Evolutionary conservation across 2,797 vertebrate species (phyloP).

Genomic region (Vipera ursinii): DNA sequence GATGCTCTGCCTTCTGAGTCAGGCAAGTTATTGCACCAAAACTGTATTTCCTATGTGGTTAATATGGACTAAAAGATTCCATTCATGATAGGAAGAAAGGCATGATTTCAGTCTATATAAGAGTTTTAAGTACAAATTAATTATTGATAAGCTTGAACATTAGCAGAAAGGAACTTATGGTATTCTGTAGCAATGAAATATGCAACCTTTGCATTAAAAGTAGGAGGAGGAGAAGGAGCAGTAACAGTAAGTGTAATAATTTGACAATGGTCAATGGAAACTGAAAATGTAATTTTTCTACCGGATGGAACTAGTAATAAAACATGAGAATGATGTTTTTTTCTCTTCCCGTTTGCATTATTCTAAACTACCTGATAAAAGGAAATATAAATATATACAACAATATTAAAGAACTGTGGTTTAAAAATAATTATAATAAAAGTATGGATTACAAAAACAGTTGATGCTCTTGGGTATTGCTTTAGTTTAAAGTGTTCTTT

Average conservation of each 20-base stretch:
- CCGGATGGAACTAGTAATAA: neutral
- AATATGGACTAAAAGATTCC: slow-evolving; percentile 63
- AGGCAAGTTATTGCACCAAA: slow-evolving; percentile 51
- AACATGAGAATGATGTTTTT: neutral
- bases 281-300: neutral
- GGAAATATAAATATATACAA: neutral
- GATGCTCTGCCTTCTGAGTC: slow-evolving; percentile 59
- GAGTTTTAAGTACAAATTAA: slow-evolving; percentile 50
- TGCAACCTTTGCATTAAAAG: slow-evolving; percentile 11
- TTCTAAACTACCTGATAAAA: neutral
- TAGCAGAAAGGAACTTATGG: slow-evolving; percentile 40
- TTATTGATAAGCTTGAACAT: slow-evolving; percentile 24
- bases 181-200: slow-evolving; percentile 33
- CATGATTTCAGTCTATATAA: slow-evolving; percentile 42
- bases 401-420: neutral
- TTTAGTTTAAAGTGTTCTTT: neutral
- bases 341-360: neutral
- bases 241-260: neutral
- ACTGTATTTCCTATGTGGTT: slow-evolving; percentile 62
- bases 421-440: neutral
- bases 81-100: slow-evolving; percentile 60
- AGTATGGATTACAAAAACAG: neutral
- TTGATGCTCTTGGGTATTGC: neutral
- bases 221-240: neutral
- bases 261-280: neutral